Conservation (phyloP, 2,797 vertebrate species). For the Danio jaintianensis region DNA sequence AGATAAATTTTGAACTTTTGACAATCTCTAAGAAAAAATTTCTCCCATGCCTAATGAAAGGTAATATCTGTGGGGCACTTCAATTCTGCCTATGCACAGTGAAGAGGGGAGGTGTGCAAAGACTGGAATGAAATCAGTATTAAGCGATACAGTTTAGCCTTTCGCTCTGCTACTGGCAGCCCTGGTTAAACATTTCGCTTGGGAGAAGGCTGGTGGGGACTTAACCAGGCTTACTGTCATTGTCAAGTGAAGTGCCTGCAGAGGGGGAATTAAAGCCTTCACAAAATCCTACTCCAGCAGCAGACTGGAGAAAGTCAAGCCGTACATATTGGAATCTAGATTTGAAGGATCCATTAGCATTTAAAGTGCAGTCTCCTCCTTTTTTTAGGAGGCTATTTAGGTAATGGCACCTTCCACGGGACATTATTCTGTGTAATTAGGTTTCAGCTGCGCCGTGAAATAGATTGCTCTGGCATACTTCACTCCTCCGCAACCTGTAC, state of each 20-base stretch:
- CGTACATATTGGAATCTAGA: conserved; percentile 50
- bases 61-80: background rate
- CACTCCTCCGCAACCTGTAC: conserved; percentile 46
- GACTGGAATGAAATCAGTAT: background rate
- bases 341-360: conserved; percentile 59
- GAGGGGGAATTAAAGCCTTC: conserved; percentile 63
- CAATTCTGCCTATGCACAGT: background rate
- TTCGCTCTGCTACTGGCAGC: conserved; percentile 60
- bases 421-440: conserved; percentile 81
- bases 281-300: conserved; percentile 63
- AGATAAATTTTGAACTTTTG: too few relatives aligned
- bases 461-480: conserved; percentile 57
- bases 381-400: conserved; percentile 65
- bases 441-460: conserved; percentile 60
- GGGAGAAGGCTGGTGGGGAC: conserved; percentile 45
- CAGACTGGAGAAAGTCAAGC: conserved; percentile 52
- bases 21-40: too few relatives aligned
- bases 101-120: conserved; percentile 6
- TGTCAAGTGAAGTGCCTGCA: conserved; percentile 62
- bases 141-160: conserved; percentile 30
- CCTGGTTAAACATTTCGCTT: conserved; percentile 58
- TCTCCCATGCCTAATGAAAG: too few relatives aligned
- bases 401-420: conserved; percentile 72
- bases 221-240: conserved; percentile 62
- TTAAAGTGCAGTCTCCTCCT: conserved; percentile 56